Evolutionary conservation across 2,888 invertebrate species (phyloP).

Genomic region (Himalopsyche tibetana): DNA sequence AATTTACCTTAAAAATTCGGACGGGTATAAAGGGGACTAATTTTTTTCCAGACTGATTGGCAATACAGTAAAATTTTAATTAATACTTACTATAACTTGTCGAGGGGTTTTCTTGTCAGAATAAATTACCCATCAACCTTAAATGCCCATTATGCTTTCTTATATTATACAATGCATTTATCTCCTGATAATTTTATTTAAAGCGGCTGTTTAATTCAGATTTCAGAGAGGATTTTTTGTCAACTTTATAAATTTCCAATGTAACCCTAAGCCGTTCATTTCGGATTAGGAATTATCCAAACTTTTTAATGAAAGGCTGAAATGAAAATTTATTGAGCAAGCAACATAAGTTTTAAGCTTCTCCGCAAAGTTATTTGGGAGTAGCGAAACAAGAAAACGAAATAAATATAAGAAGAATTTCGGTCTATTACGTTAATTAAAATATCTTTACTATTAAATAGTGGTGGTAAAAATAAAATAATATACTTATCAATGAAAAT

Average conservation of each 20-base stretch:
- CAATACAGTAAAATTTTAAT: no score
- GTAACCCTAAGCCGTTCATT: slow-evolving; percentile 30
- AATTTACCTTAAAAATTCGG: no score
- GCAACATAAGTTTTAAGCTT: slow-evolving; percentile 6
- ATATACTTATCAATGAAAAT: no score
- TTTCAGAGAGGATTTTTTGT: not conserved
- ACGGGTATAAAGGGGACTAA: no score
- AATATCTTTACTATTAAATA: not conserved
- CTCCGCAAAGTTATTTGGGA: not conserved
- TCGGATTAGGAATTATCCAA: slow-evolving; percentile 23
- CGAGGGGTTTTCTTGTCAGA: no score
- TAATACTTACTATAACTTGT: no score
- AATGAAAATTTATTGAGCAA: slow-evolving; percentile 34
- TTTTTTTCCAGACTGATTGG: no score
- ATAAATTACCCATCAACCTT: no score
- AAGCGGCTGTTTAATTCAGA: not conserved
- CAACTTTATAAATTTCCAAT: slow-evolving; percentile 31
- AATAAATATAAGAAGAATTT: slow-evolving; percentile 3
- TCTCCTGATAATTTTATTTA: slow-evolving; percentile 1
- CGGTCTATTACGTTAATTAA: not conserved
- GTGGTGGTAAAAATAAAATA: no score
- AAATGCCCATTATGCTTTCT: not conserved
- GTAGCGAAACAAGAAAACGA: not conserved
- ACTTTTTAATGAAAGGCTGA: slow-evolving; percentile 26
- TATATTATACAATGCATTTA: not conserved